These are phyloP conservation scores for Tychaedon coryphoeus DNA, from an alignment of 2,113 vertebrate species.

Conservation along the genomic window DNA sequence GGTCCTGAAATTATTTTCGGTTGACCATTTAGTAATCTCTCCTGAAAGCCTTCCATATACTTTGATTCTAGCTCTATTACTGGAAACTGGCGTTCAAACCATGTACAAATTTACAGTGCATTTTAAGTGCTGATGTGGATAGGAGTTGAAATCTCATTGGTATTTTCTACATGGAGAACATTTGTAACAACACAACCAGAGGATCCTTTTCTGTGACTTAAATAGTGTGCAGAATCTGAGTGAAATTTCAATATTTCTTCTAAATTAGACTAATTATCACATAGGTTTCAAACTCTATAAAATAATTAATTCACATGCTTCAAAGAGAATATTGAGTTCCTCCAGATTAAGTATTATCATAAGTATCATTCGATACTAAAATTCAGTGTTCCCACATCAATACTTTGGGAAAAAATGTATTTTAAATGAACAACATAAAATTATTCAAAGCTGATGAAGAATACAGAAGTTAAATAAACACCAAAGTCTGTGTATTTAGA, in stretches of 20 bases:
- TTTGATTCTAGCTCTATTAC: background rate
- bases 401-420: background rate
- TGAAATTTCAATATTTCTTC: background rate
- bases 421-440: background rate
- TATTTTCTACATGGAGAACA: background rate
- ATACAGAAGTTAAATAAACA: background rate
- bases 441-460: background rate
- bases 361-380: background rate
- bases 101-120: background rate
- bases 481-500: background rate
- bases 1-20: background rate
- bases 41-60: background rate
- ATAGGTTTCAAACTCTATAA: background rate
- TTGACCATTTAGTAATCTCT: background rate
- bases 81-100: background rate
- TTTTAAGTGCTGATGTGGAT: background rate
- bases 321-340: background rate
- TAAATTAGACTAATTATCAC: background rate
- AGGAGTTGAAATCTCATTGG: background rate
- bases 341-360: background rate
- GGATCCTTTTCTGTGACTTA: background rate
- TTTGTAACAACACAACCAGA: background rate
- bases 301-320: background rate
- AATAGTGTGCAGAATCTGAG: background rate
- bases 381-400: background rate